These are phyloP conservation scores for Epizoanthus ramosus DNA, from an alignment of 92 coral and sea anemone genomes.

Conservation along the genomic window DNA sequence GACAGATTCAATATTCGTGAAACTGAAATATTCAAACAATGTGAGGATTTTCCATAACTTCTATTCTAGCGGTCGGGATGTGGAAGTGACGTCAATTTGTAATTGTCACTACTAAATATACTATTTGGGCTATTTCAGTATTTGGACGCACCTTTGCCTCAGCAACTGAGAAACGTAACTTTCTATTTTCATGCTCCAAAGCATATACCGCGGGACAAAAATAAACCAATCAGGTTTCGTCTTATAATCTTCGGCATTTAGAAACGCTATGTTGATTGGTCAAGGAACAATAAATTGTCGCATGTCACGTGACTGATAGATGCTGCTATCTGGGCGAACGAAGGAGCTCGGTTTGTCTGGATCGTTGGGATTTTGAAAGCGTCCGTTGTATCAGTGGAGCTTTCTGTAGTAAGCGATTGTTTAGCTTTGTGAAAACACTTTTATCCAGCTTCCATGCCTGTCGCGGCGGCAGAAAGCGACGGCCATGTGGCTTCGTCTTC, in stretches of 20 bases:
- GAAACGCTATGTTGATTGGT: slow-evolving; percentile 17
- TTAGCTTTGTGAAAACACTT: background rate
- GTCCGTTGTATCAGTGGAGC: background rate
- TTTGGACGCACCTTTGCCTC: too few relatives aligned
- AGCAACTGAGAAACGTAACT: background rate
- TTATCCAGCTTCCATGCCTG: slow-evolving; percentile 61
- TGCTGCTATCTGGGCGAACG: background rate
- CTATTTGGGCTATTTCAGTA: too few relatives aligned
- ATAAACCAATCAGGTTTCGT: slow-evolving; percentile 3
- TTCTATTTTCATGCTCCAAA: slow-evolving; percentile 27
- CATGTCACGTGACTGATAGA: slow-evolving; percentile 27
- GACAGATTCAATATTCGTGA: too few relatives aligned
- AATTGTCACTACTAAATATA: slow-evolving; percentile 39
- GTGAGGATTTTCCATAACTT: too few relatives aligned
- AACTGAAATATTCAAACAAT: too few relatives aligned
- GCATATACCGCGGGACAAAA: slow-evolving; percentile 31
- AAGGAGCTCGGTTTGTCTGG: slow-evolving; percentile 6
- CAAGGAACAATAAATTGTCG: background rate
- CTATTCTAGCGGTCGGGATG: too few relatives aligned
- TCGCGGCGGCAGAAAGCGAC: slow-evolving; percentile 57
- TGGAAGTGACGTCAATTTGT: slow-evolving; percentile 22
- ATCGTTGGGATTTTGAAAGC: slow-evolving; percentile 32
- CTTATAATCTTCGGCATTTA: background rate
- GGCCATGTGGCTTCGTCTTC: slow-evolving; percentile 61
- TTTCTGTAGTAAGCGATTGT: background rate